Evolutionary conservation across 1,140 invertebrate genomes (phyloP), one percentile per base, ranked within the genome.

Genomic region (Hydropsyche tenuis): DNA sequence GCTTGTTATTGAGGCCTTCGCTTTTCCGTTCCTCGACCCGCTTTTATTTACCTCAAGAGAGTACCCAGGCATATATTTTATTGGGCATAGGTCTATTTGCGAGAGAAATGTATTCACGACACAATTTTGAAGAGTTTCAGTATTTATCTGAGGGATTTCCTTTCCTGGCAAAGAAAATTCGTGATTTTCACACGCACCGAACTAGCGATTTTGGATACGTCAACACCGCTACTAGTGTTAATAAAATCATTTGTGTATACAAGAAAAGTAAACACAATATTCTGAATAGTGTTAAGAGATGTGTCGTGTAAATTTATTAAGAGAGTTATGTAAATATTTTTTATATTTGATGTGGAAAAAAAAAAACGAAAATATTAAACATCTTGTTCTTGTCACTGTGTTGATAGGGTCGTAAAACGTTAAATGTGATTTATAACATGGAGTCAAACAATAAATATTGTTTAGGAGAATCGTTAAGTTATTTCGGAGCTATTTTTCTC

Each of bases 1-100:
- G 37, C 72, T 69, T 46, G 72, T 68, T 73, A 73, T 73, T 73
- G 72, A 73, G 72, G 64, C 42, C 43, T 73, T 73, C 27, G 60
- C 62, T 72, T 63, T 53, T 63, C 43, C 48, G 30, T 56, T 70
- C 69, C 51, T 70, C 51, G 20, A 43, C 42, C n/a, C 18, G 2
- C 18, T n/a, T 56, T 73, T 73, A 73, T 56, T 73, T 68, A 68
- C 63, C 22, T 37, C 63, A 25, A 63, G 64, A 63, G 56, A 56
- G 1, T 22, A 37, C 46, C 63, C 22, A 18, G 14, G 48, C 68
- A 45, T 48, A 68, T 22, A 68, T 68, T 68, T 68, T 68, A 43
- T 43, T 23, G 37, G 20, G 14, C 56, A 37, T 25, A 62, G 56
- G 23, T 66, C 30, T 66, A 20, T 45, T 45, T 66, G 63, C 30